Percentiles rank a stretch among this genome's conserved stretches.
phyloP scores from a whole-genome alignment of 2,888 invertebrate genomes.

The Sesia bembeciformis region DNA sequence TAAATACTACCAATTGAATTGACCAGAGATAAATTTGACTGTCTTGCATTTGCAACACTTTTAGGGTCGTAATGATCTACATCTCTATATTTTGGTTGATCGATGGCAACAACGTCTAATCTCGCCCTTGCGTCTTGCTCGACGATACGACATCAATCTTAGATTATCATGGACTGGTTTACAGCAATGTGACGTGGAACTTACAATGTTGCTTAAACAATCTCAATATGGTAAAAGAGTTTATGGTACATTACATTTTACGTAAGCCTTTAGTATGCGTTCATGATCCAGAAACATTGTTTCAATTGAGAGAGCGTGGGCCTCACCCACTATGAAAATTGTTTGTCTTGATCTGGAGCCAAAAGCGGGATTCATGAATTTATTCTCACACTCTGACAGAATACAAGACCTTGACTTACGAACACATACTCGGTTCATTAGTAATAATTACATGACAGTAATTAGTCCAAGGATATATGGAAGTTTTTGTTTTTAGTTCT shows the following conservation, averaged over 20 bases:
- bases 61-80: no score
- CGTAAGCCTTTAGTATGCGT: background rate
- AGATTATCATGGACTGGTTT: constrained; percentile 1
- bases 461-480: background rate
- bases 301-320: constrained; percentile 3
- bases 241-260: background rate
- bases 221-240: background rate
- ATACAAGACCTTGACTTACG: constrained; percentile 29
- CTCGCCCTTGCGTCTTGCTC: no score
- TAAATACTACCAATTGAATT: no score
- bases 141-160: background rate
- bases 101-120: no score
- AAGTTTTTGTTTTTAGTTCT: no score
- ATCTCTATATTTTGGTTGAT: no score
- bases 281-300: background rate
- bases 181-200: no score
- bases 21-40: no score
- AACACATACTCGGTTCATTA: background rate
- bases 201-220: background rate
- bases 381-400: constrained; percentile 22
- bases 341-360: constrained; percentile 51
- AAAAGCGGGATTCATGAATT: constrained; percentile 28
- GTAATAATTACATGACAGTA: background rate
- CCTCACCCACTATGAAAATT: constrained; percentile 8
- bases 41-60: no score